These are phyloP conservation scores for Archivesica marissinica DNA, from an alignment of 1,140 invertebrate species.

Conservation along the genomic window DNA sequence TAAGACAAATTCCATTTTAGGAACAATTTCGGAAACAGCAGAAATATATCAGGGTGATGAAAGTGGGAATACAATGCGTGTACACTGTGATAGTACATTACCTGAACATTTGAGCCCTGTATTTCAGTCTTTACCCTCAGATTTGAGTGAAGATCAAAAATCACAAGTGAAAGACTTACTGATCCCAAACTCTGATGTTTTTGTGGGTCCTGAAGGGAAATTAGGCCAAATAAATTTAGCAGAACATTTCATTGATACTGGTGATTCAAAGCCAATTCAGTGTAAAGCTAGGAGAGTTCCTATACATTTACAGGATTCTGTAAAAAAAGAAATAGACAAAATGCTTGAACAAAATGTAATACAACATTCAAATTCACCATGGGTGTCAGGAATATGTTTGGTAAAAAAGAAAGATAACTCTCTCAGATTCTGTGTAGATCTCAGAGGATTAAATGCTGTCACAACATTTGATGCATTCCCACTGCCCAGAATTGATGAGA, in stretches of 20 bases:
- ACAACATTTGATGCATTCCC: conserved; percentile 61
- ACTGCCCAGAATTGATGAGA: conserved; percentile 35
- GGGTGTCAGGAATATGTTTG: conserved; percentile 85
- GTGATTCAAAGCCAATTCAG: conserved; percentile 53
- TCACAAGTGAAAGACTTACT: neutral
- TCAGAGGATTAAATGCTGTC: conserved; percentile 73
- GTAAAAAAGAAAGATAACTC: conserved; percentile 84
- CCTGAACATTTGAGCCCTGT: conserved; percentile 57
- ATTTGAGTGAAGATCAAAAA: conserved; percentile 8
- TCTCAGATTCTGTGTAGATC: conserved; percentile 85
- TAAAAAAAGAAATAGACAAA: conserved; percentile 57
- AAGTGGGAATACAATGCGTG: neutral
- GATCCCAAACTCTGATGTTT: conserved; percentile 55
- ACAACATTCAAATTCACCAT: conserved; percentile 80
- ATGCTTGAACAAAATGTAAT: conserved; percentile 81
- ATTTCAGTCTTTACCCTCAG: neutral
- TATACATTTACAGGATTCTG: conserved; percentile 6
- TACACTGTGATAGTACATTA: neutral
- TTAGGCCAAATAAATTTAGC: conserved; percentile 54
- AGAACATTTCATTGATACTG: conserved; percentile 61
- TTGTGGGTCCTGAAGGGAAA: conserved; percentile 50
- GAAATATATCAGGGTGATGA: neutral
- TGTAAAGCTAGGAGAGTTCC: conserved; percentile 42
- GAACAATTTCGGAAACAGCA: neutral
- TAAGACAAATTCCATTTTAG: conserved; percentile 8